Evolutionary conservation across 1,140 invertebrate genomes (phyloP), one percentile per base, ranked within the genome.

Genomic region (Lasioglossum baleicum): DNA sequence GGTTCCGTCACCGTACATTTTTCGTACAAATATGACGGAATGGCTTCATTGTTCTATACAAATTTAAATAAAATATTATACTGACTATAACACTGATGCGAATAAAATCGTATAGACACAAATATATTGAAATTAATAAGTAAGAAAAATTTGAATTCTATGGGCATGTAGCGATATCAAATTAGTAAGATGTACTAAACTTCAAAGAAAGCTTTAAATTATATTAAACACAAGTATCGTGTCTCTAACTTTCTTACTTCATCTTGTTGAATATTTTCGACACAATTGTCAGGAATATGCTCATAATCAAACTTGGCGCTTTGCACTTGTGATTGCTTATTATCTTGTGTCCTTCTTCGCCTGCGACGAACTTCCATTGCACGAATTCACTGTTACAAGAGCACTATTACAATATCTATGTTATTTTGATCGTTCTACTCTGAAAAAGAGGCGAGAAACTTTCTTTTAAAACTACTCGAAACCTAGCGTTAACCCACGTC

Each of bases 361-460:
- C 89, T 89, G 11, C 90, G 91, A 42, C 91, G 91, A 65, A 90
- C 87, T 60, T 91, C 89, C 92, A 92, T 92, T 26, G 48, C 78
- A 68, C 17, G 15, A 67, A 67, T 67, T 61, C 17, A 1, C 31
- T 31, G 7, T 72, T 61, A 64, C 7, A 22, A 20, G 20, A 22
- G 10, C 15, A 11, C 20, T 15, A 1, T 42, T n/a, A 3, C 22
- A 40, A 71, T 40, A 22, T 10, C 13, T 61, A 7, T 26, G 2
- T 17, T 63, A 63, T 35, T 17, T 48, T 22, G 10, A 51, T 72
- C 56, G 0, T 64, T 44, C 64, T 15, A 20, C 40, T 31, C 8
- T 10, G 13, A 72, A n/a, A 10, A 64, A 65, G 13, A 40, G 5
- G 63, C 26, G 31, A 61, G 20, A 42, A 17, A 40, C 26, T 58